These are phyloP conservation scores for Eubucco bourcierii DNA, from an alignment of 2,113 vertebrate species.

Conservation along the genomic window DNA sequence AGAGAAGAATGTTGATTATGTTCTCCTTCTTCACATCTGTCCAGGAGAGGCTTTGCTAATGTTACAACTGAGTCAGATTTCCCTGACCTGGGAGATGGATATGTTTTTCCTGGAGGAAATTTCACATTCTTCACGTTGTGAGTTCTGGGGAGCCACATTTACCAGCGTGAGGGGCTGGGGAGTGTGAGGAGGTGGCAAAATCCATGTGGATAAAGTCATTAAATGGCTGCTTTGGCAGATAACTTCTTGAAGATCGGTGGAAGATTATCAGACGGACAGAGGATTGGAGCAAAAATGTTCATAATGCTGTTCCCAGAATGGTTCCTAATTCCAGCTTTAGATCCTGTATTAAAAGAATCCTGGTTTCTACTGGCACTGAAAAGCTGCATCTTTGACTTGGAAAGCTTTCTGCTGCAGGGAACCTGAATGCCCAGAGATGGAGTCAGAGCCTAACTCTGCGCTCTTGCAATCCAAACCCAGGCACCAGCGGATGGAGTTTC, in stretches of 20 bases:
- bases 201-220: background rate
- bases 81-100: background rate
- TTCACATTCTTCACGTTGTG: background rate
- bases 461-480: background rate
- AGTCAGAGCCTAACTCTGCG: slow-evolving; percentile 12
- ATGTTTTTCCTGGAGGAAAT: slow-evolving; percentile 30
- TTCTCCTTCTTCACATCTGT: background rate
- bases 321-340: background rate
- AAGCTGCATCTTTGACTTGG: background rate
- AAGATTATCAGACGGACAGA: background rate
- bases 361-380: background rate
- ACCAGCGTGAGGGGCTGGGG: background rate
- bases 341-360: background rate
- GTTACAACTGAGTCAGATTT: background rate
- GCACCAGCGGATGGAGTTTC: background rate
- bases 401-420: background rate
- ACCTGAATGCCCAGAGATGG: background rate
- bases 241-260: background rate
- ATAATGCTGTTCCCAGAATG: background rate
- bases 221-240: background rate
- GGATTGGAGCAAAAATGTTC: background rate
- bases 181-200: background rate
- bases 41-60: background rate
- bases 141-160: background rate
- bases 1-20: background rate